A percentile compares a stretch with the other conserved stretches of the same genome.
Conservation (phyloP, 2,113 vertebrate species). For the Formicarius rufipectus region DNA sequence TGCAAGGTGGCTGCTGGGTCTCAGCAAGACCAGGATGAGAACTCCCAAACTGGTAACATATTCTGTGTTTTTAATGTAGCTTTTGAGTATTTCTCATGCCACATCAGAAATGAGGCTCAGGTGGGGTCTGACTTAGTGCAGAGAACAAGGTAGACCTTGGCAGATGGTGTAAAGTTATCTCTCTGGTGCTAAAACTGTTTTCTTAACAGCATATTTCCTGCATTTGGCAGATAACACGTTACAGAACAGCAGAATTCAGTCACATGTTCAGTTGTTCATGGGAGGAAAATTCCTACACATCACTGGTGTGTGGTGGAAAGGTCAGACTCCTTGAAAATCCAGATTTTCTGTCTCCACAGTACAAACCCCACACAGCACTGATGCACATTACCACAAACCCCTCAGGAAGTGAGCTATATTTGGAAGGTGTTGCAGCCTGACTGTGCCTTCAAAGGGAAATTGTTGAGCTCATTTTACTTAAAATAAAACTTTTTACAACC, state of each 20-base stretch:
- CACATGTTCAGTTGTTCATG: not conserved
- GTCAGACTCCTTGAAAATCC: conserved; percentile 23
- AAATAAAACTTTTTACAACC: conserved; percentile 13
- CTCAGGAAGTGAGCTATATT: conserved; percentile 30
- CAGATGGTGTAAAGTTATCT: not conserved
- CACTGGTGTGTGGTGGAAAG: not conserved
- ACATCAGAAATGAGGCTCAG: not conserved
- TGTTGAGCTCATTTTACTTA: not conserved
- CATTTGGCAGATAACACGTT: not conserved
- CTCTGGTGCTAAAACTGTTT: not conserved
- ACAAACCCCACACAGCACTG: not conserved
- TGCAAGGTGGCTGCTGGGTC: not conserved
- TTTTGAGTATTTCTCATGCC: not conserved
- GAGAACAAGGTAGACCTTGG: not conserved
- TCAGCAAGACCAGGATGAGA: not conserved
- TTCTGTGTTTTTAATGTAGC: not conserved
- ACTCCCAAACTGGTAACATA: not conserved
- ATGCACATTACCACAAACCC: not conserved
- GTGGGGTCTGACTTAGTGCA: not conserved
- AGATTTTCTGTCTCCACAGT: not conserved
- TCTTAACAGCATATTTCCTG: not conserved
- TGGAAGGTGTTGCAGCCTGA: not conserved
- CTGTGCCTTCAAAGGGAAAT: not conserved
- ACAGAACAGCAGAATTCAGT: not conserved
- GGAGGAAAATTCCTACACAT: conserved; percentile 34